Evolutionary conservation across 2,797 vertebrate species (phyloP).

Genomic region (Megalops cyprinoides): DNA sequence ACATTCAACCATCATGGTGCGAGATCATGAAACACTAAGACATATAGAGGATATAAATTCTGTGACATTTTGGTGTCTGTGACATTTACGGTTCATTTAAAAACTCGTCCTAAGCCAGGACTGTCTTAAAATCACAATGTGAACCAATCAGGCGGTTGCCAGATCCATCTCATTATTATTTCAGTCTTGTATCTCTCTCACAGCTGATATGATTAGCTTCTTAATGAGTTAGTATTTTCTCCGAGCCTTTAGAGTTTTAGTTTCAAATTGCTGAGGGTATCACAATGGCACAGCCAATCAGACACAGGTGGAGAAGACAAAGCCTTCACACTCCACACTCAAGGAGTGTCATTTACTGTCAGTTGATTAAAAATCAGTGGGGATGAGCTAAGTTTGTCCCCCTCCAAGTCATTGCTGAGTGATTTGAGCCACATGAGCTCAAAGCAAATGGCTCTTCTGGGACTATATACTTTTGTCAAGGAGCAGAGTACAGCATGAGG

Average conservation of each 20-base stretch:
- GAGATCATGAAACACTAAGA: no score
- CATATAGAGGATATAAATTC: no score
- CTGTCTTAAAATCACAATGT: background rate
- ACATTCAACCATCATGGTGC: background rate
- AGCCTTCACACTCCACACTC: background rate
- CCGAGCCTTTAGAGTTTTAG: background rate
- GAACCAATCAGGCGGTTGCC: background rate
- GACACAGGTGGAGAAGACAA: background rate
- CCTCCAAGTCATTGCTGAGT: background rate
- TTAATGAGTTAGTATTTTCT: background rate
- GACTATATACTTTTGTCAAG: background rate
- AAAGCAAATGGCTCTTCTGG: background rate
- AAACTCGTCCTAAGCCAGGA: background rate
- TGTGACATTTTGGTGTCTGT: background rate
- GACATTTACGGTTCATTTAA: background rate
- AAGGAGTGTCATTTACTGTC: background rate
- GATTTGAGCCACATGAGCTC: background rate
- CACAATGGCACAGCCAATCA: background rate
- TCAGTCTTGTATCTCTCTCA: background rate
- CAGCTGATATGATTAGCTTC: background rate
- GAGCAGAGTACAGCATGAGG: background rate
- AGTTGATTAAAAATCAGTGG: constrained; percentile 17
- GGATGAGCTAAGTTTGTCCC: background rate
- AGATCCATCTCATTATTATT: background rate
- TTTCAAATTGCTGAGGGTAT: background rate